Base-by-base conservation (phyloP, 2,888 invertebrate genomes). In the Sisyra nigra region DNA sequence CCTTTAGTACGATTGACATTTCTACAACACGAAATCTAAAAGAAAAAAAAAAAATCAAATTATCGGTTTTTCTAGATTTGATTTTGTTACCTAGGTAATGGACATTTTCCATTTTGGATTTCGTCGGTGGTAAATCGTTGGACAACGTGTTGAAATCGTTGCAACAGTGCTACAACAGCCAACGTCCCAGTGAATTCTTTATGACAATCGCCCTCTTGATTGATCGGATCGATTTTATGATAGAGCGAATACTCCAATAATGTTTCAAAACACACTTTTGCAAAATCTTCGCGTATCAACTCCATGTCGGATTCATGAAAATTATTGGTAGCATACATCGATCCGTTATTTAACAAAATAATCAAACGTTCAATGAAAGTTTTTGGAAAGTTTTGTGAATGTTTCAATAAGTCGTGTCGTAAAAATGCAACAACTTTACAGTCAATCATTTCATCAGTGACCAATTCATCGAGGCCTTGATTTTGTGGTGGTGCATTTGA, bases 261-360 rank as follows among this genome's bases (percentile, higher is more conserved):
- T 0, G 94, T 94, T 63, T 96, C 94, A 57, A 96, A 96, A 58
- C 96, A 96, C 0, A 86, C 85, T 57, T 93, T 85, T 36, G 96
- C 94, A 65, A 96, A 94, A 58, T 94, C 93, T 64, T 96, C 94
- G 13, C 94, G 67, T 49, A 93, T 70, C 47, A 87, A 81, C 48
- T 80, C 65, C 55, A 84, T 85, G 46, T 80, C 76, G 55, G 81
- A 83, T 72, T 71, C 69, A 3, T 9, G 9, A 2, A n/a, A 9
- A 47, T 72, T 72, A 8, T 74, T 72, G 1, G 80, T 80, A 11
- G 83, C 82, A 65, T 83, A 80, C 53, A 88, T 83, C 29, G 88
- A 86, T n/a, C 89, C 91, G 55, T 81, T 78, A 61, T 91, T 86
- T 44, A 91, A 65, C 48, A 92, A 66, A 52, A 81, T 77, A 50